These are phyloP conservation scores for Sanderia malayensis DNA, from an alignment of 30 jellyfish, hydroid and myxozoan genomes.

Conservation along the genomic window DNA sequence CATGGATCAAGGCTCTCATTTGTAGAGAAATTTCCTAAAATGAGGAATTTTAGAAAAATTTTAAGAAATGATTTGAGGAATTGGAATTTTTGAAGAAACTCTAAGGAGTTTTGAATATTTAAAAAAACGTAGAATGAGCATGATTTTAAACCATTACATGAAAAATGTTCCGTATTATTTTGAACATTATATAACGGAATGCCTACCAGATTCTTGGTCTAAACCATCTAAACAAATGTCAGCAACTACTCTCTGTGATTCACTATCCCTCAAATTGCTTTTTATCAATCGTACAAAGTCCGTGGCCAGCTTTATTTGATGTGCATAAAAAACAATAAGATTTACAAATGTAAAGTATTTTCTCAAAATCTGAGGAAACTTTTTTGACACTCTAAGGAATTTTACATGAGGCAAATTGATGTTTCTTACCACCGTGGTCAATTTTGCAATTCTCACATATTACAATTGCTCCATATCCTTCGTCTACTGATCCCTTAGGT, in stretches of 20 bases:
- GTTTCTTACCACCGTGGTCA: not conserved
- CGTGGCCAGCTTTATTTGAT: not conserved
- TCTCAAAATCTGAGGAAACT: no score
- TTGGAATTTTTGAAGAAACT: no score
- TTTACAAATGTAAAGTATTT: not conserved
- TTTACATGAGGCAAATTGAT: not conserved
- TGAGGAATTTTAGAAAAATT: no score
- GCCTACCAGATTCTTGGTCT: no score
- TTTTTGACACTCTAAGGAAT: no score
- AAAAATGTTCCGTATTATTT: no score
- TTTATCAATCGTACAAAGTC: not conserved
- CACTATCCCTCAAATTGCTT: not conserved
- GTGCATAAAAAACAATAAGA: not conserved
- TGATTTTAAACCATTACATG: no score
- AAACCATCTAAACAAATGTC: no score
- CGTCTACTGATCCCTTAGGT: conserved; percentile 4
- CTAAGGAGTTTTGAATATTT: no score
- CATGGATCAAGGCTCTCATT: not conserved
- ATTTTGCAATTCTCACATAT: not conserved
- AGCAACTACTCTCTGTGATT: not conserved
- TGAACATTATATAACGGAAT: no score
- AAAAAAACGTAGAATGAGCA: no score
- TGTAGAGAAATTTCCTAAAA: not conserved
- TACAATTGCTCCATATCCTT: not conserved
- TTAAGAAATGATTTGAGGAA: no score